Evolutionary conservation across 2,888 invertebrate species (phyloP).

Genomic region (Lithophane socia): DNA sequence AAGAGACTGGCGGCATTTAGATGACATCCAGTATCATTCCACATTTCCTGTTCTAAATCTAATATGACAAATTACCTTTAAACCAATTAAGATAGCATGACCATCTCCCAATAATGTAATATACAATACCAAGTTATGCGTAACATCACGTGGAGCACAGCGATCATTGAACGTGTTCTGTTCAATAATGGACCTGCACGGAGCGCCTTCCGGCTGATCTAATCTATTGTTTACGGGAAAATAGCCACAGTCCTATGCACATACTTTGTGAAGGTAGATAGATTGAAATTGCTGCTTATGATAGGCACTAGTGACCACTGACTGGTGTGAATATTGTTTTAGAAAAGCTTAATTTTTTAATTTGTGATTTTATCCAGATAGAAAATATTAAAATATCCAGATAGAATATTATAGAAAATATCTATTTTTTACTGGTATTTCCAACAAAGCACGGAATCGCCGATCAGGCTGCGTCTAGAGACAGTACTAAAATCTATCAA

Average conservation of each 20-base stretch:
- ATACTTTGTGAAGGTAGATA: neutral
- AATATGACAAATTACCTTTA: conserved; percentile 4
- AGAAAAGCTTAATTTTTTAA: too few relatives aligned
- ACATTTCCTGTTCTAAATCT: neutral
- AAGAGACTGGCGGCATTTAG: too few relatives aligned
- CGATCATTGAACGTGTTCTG: conserved; percentile 20
- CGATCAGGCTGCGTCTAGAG: too few relatives aligned
- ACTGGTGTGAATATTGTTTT: too few relatives aligned
- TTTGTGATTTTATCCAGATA: too few relatives aligned
- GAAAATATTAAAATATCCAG: too few relatives aligned
- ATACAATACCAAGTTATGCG: conserved; percentile 15
- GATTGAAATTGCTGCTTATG: neutral
- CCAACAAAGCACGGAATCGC: too few relatives aligned
- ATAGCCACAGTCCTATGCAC: conserved; percentile 1
- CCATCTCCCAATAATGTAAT: conserved; percentile 16
- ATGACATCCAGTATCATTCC: neutral
- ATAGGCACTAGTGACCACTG: too few relatives aligned
- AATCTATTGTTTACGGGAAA: conserved; percentile 23
- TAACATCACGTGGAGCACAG: conserved; percentile 3
- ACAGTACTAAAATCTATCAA: too few relatives aligned
- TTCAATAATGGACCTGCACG: conserved; percentile 21
- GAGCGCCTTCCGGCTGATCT: conserved; percentile 2
- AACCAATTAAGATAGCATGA: conserved; percentile 21
- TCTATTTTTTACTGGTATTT: too few relatives aligned
- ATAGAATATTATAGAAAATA: too few relatives aligned